phyloP scores from a whole-genome alignment of 2,797 vertebrate species.

The Pangasius djambal region DNA sequence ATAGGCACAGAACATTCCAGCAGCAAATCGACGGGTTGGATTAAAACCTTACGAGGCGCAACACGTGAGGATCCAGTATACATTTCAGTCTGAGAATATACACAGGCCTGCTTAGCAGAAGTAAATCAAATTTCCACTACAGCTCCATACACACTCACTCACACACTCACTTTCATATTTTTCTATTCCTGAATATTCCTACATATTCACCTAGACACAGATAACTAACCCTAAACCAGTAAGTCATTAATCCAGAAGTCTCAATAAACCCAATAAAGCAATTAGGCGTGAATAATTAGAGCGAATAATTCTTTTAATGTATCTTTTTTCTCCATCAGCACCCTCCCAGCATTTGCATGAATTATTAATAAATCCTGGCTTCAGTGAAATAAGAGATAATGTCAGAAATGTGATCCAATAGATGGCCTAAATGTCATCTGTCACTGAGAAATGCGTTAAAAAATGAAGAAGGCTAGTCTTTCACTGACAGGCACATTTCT shows the following conservation, averaged over 20 bases:
- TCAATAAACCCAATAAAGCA: slow-evolving; percentile 5
- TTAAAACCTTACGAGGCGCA: slow-evolving; percentile 49
- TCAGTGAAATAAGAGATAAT: slow-evolving; percentile 81
- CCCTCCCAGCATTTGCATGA: slow-evolving; percentile 70
- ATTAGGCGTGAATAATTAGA: slow-evolving; percentile 23
- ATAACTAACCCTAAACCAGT: background rate
- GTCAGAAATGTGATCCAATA: slow-evolving; percentile 82
- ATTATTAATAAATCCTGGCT: slow-evolving; percentile 81
- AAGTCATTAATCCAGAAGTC: slow-evolving; percentile 1
- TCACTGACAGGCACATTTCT: slow-evolving; percentile 70
- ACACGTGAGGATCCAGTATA: slow-evolving; percentile 55
- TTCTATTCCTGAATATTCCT: background rate
- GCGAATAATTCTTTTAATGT: slow-evolving; percentile 35
- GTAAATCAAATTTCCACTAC: slow-evolving; percentile 59
- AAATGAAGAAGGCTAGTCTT: slow-evolving; percentile 77
- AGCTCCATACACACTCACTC: slow-evolving; percentile 15
- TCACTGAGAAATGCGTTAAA: slow-evolving; percentile 83
- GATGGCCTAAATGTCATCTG: slow-evolving; percentile 80
- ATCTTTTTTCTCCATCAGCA: slow-evolving; percentile 42
- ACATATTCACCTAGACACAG: background rate
- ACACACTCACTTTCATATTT: slow-evolving; percentile 25
- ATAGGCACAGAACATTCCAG: slow-evolving; percentile 36
- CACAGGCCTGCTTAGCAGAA: slow-evolving; percentile 50
- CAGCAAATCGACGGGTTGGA: slow-evolving; percentile 36
- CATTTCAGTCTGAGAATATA: slow-evolving; percentile 60